Evolutionary conservation across 2,888 invertebrate genomes (phyloP), one percentile per base, ranked within the genome.

Genomic region (Calameuta pallipes): DNA sequence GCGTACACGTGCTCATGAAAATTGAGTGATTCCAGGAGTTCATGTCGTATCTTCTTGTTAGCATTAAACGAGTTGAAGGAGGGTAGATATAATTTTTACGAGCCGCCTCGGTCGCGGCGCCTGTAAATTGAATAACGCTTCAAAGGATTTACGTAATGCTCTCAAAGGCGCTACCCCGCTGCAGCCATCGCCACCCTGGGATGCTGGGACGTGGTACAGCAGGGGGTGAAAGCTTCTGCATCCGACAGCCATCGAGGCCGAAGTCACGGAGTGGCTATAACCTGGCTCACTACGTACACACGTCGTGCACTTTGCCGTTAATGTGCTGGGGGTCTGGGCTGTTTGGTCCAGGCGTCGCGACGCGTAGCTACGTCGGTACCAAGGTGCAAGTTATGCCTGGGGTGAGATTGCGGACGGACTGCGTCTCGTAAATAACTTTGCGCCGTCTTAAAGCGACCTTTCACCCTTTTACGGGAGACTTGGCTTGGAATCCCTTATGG

Each of bases 21-120:
- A 84, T 84, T 85, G 85, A 83, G 84, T 81, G 81, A 83, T 85
- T 83, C 76, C 78, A 23, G 56, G 9, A 56, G 56, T 56, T 56
- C 56, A 56, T 23, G 56, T 56, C 23, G 56, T 56, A 56, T 56
- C 56, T 56, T 56, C 56, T 56, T 56, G 56, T 23, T 56, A 9
- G 56, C 56, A 15, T 56, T 56, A 56, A 56, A 23, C 23, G 23
- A 15, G 15, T 15, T 1, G 23, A 30, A 70, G 4, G 71, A 31
- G 71, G 77, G 81, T 15, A 74, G 82, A 84, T 86, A 87, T 85
- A 86, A 87, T 87, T 88, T 89, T 90, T 89, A 89, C 87, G 87
- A 86, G 80, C 76, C 76, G 56, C 81, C 71, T 68, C 79, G 74
- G 74, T 30, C 37, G 12, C 4, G 68, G 76, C 15, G 69, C 75